Conservation (phyloP, 2,113 vertebrate species). For the Dasyurus viverrinus region DNA sequence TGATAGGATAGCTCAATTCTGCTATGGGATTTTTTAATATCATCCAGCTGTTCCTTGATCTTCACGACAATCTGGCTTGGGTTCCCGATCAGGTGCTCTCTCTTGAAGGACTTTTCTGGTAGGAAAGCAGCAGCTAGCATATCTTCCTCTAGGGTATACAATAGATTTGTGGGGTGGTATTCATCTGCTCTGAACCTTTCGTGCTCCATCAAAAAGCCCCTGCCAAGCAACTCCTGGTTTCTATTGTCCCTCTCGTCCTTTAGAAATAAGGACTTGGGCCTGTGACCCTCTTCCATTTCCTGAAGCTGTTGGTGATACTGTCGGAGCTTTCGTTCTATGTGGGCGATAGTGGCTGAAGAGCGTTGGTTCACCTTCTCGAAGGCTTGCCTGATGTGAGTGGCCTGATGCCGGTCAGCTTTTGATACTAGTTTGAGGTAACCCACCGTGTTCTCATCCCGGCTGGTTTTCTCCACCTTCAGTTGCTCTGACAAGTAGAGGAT, state of each 20-base stretch:
- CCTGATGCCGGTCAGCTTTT: slow-evolving; percentile 48
- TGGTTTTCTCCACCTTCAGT: slow-evolving; percentile 57
- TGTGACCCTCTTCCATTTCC: slow-evolving; percentile 40
- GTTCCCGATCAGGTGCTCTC: not conserved
- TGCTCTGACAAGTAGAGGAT: slow-evolving; percentile 68
- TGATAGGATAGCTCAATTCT: slow-evolving; percentile 35
- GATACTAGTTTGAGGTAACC: slow-evolving; percentile 67
- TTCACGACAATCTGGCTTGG: not conserved
- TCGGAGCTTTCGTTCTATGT: slow-evolving; percentile 33
- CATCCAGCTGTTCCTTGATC: slow-evolving; percentile 24
- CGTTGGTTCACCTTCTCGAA: slow-evolving; percentile 68
- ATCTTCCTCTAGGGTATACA: not conserved
- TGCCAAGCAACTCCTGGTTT: accelerated
- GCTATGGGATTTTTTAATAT: not conserved
- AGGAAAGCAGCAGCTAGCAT: not conserved
- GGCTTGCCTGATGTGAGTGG: slow-evolving; percentile 40
- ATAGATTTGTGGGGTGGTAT: accelerated
- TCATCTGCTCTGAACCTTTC: not conserved
- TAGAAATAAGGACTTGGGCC: not conserved
- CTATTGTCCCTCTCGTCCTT: not conserved
- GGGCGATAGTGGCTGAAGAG: slow-evolving; percentile 53
- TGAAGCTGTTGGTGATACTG: slow-evolving; percentile 58
- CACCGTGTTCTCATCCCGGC: slow-evolving; percentile 35
- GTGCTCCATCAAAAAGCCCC: not conserved
- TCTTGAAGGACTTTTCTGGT: not conserved